These are phyloP conservation scores for Gonatopus flavifemur DNA, from an alignment of 1,140 invertebrate species.

Conservation along the genomic window DNA sequence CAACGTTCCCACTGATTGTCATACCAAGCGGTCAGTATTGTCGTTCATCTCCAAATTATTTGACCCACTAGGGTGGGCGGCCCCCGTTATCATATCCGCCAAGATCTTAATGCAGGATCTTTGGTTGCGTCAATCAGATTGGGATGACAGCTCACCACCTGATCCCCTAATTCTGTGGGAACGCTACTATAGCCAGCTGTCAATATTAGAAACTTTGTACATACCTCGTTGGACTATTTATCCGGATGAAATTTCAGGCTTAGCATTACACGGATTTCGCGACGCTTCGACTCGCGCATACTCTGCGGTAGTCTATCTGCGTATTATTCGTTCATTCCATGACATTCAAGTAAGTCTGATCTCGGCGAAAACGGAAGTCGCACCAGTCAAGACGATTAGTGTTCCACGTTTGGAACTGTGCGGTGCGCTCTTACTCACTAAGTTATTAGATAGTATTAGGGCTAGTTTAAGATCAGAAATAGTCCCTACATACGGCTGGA, in stretches of 20 bases:
- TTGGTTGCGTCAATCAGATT: conserved; percentile 4
- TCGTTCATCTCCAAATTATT: neutral
- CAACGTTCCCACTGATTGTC: too few relatives aligned
- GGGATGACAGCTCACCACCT: conserved; percentile 14
- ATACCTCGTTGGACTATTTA: too few relatives aligned
- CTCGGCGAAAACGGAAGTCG: conserved; percentile 10
- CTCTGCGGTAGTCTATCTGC: conserved; percentile 9
- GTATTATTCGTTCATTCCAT: neutral
- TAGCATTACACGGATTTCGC: conserved; percentile 17
- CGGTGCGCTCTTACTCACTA: neutral
- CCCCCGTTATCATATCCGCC: conserved; percentile 3
- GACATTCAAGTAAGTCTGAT: neutral
- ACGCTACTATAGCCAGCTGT: too few relatives aligned
- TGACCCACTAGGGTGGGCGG: neutral
- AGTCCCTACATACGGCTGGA: neutral
- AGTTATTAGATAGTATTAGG: neutral
- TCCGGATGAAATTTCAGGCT: too few relatives aligned
- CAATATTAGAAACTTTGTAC: too few relatives aligned
- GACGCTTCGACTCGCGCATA: conserved; percentile 14
- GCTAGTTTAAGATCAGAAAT: neutral
- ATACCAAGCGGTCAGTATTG: neutral
- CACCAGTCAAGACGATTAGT: conserved; percentile 7
- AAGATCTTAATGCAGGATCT: conserved; percentile 11
- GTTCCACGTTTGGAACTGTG: conserved; percentile 13
- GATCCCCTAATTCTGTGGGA: conserved; percentile 6